Conservation (phyloP, 2,888 invertebrate genomes). For the Campopleginae sp. region DNA sequence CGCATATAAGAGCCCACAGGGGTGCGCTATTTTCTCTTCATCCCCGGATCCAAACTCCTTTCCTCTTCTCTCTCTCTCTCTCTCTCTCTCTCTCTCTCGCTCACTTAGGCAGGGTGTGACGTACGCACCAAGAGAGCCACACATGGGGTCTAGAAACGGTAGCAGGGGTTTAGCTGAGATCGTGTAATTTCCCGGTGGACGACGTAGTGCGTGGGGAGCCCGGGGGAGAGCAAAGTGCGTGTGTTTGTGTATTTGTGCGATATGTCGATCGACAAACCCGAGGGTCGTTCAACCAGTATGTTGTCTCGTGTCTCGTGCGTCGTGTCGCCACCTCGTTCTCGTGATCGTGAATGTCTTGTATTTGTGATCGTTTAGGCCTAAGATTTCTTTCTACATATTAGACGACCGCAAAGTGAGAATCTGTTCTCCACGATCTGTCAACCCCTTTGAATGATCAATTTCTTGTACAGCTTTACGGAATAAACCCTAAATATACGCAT, state of each 20-base stretch:
- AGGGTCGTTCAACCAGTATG: constrained; percentile 82
- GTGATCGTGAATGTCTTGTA: constrained; percentile 80
- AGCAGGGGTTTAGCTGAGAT: constrained; percentile 68
- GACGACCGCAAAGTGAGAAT: not conserved
- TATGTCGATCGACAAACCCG: constrained; percentile 72
- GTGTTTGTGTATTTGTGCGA: constrained; percentile 52
- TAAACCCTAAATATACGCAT: not conserved
- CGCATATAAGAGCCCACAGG: constrained; percentile 72
- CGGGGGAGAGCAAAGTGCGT: constrained; percentile 51
- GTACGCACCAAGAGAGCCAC: constrained; percentile 60
- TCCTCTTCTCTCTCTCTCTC: constrained; percentile 25
- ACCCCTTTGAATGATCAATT: not conserved
- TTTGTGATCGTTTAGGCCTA: constrained; percentile 79
- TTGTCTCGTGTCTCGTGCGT: constrained; percentile 81
- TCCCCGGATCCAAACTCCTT: constrained; percentile 63
- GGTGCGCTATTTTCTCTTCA: constrained; percentile 71
- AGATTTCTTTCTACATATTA: constrained; percentile 61
- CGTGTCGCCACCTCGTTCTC: constrained; percentile 77
- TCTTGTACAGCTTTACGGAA: not conserved
- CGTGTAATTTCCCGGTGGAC: constrained; percentile 82
- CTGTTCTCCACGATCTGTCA: not conserved
- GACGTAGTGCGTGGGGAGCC: constrained; percentile 77
- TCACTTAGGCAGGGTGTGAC: constrained; percentile 74
- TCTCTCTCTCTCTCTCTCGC: constrained; percentile 28
- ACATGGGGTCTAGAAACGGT: constrained; percentile 51